Percentiles rank a stretch among this genome's conserved stretches.
Evolutionary conservation across 2,888 invertebrate genomes (phyloP).

Genomic region (Troides helena): DNA sequence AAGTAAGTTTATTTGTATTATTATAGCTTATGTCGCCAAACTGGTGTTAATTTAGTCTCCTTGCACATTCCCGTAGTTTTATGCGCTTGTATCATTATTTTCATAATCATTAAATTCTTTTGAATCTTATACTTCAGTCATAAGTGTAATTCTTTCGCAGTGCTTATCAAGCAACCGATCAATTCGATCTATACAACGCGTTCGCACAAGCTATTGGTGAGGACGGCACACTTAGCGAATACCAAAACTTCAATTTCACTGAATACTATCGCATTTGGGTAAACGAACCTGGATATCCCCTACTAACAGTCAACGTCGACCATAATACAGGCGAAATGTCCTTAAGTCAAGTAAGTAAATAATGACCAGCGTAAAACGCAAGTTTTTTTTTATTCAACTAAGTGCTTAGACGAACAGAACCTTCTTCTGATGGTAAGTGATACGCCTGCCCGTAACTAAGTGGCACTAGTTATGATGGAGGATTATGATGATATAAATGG

Average conservation of each 20-base stretch:
- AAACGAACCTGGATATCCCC: slow-evolving; percentile 81
- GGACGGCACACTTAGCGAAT: slow-evolving; percentile 53
- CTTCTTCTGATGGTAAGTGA: too few relatives aligned
- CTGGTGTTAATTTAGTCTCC: too few relatives aligned
- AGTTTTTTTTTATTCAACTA: too few relatives aligned
- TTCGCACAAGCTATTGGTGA: slow-evolving; percentile 61
- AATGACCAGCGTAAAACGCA: neutral
- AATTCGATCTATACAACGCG: slow-evolving; percentile 70
- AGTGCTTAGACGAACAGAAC: too few relatives aligned
- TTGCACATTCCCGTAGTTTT: too few relatives aligned
- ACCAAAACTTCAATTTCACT: slow-evolving; percentile 56
- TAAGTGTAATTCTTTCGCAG: slow-evolving; percentile 45
- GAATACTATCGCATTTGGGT: slow-evolving; percentile 82
- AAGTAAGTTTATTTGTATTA: slow-evolving; percentile 63
- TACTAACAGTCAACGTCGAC: slow-evolving; percentile 73
- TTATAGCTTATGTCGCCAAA: too few relatives aligned
- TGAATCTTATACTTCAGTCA: neutral
- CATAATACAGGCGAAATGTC: slow-evolving; percentile 54
- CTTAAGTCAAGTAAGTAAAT: slow-evolving; percentile 60
- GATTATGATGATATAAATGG: too few relatives aligned
- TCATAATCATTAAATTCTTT: too few relatives aligned
- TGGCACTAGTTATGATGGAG: too few relatives aligned
- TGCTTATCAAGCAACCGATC: slow-evolving; percentile 64
- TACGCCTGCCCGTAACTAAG: too few relatives aligned
- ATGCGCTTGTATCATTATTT: too few relatives aligned